Base-by-base conservation (phyloP, 2,888 invertebrate species). In the Alcis repandata region DNA sequence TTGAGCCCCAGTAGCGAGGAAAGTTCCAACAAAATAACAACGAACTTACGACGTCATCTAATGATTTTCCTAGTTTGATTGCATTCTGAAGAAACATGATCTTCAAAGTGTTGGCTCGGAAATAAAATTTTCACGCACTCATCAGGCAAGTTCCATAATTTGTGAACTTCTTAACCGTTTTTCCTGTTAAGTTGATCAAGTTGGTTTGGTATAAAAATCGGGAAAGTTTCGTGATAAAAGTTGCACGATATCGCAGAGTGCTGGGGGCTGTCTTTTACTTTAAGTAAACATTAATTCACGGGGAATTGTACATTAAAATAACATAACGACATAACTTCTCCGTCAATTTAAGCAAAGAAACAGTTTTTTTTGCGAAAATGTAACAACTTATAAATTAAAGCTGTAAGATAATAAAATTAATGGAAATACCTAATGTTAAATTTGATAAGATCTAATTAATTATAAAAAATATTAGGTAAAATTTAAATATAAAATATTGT, bases 171-270 rank as follows among this genome's bases (percentile, higher is more conserved):
- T 19, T 2, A 51, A 27, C 27, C 51, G 36, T 36, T 22, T 51
- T 59, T 52, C 45, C 71, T 59, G 52, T 17, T 59, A 13, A 11
- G 20, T 40, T 49, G 13, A 62, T 20, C 49, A 49, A 15, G 15
- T 43, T 36, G 33, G 48, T 19, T 38, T 40, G 41, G n/a, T 41
- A 27, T 27, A 60, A 60, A 52, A 60, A 32, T 48, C 53, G 15
- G 22, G 7, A 53, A 60, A 60, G 46, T 60, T 60, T 60, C 20
- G 38, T 54, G 27, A 59, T 59, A 60, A 60, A 60, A 60, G 38
- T 60, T 60, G n/a, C 17, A 46, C 22, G 53, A 53, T 53, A 60
- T 54, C 46, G 27, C 41, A 46, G 60, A 40, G 27, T 17, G 40
- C 40, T 48, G 22, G 51, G 8, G 19, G 36, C 51, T n/a, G 51